Percentiles rank a stretch among this genome's conserved stretches.
These are phyloP conservation scores for Trachythela sp. DNA, from an alignment of 64 coral and sea anemone genomes.

Conservation along the genomic window DNA sequence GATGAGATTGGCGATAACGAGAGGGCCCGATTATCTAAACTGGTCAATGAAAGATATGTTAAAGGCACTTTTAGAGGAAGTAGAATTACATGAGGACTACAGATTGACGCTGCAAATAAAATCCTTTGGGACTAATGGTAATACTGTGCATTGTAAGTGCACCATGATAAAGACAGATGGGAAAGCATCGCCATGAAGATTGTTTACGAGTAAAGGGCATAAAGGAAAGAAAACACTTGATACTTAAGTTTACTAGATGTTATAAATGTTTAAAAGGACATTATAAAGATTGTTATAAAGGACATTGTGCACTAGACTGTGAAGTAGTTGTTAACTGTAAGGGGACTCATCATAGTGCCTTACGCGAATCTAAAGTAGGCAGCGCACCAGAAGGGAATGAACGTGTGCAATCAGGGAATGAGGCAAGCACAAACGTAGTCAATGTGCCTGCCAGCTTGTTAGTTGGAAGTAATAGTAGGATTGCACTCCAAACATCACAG, in stretches of 20 bases:
- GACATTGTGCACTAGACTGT: conserved; percentile 38
- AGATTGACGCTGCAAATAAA: neutral
- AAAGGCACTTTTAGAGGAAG: conserved; percentile 26
- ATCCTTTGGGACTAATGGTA: neutral
- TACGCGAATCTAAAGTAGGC: too few relatives aligned
- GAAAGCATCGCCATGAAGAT: conserved; percentile 31
- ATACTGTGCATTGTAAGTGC: neutral
- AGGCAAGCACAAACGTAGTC: too few relatives aligned
- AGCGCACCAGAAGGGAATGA: too few relatives aligned
- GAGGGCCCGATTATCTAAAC: conserved; percentile 27
- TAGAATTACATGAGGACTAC: conserved; percentile 39
- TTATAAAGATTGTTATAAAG: too few relatives aligned
- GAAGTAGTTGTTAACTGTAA: neutral
- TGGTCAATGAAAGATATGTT: conserved; percentile 43
- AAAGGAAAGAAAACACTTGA: conserved; percentile 29
- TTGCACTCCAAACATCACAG: too few relatives aligned
- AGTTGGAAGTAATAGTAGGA: too few relatives aligned
- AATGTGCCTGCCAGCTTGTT: too few relatives aligned
- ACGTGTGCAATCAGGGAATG: neutral
- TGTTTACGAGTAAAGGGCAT: neutral
- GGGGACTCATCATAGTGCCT: neutral
- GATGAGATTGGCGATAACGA: conserved; percentile 24
- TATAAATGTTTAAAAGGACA: conserved; percentile 31
- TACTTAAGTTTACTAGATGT: conserved; percentile 43
- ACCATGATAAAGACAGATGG: conserved; percentile 6